Evolutionary conservation across 2,888 invertebrate species (phyloP), one percentile per base, ranked within the genome.

Genomic region (Drosophila meridionalis): DNA sequence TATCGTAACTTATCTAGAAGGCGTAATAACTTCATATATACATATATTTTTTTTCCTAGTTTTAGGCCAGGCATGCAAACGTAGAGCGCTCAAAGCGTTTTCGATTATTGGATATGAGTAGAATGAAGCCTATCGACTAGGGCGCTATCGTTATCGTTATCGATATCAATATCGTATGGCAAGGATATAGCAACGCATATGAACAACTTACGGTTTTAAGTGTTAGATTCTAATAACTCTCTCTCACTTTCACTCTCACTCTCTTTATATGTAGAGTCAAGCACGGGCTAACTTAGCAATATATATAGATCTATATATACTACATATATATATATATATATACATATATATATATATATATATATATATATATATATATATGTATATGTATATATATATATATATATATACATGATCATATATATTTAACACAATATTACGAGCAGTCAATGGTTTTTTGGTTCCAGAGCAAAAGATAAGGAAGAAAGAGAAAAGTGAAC

Each of bases 141-240:
- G 50, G 20, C 40, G 59, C 30, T 48, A 60, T 60, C 60, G 60
- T 38, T 48, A 57, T 43, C 55, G 57, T 59, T 71, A 34, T 53
- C 20, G 68, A 50, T 56, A 59, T 30, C 55, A 58, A 26, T 50
- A 50, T n/a, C 62, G 68, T 9, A 36, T 20, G 60, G 74, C 67
- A 87, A 85, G 83, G 86, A 89, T 89, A 84, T 80, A 85, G 90
- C 73, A 89, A 85, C 73, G 88, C 85, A 88, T 89, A 85, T 85
- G 88, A 87, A 83, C 6, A 65, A 65, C 64, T 57, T 86, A 52
- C 78, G 76, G 69, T 86, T 70, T 84, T 85, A 85, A 88, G 88
- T 86, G 90, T 85, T 89, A 89, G 88, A 80, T 72, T 89, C 80
- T 76, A 87, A 85, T 63, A 52, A 50, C 32, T 34, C 50, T 34